These are phyloP conservation scores for Dryoscopus gambensis DNA, from an alignment of 2,113 vertebrate genomes.

Conservation along the genomic window DNA sequence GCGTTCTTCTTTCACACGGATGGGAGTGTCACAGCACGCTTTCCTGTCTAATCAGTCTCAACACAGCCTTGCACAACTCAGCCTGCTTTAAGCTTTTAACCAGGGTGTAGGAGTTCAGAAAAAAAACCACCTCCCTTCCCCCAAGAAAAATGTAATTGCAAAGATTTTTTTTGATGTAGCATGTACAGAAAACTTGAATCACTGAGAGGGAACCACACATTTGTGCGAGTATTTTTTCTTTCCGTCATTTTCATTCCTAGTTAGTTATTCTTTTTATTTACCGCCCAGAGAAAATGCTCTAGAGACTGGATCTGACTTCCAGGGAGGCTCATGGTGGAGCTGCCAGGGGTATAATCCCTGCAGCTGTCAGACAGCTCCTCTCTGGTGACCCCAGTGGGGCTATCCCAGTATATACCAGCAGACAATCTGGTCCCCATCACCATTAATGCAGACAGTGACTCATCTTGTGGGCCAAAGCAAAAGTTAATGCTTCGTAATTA, in stretches of 20 bases:
- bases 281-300: neutral
- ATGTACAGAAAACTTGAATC: slow-evolving; percentile 1
- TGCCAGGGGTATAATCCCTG: neutral
- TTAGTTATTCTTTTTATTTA: slow-evolving; percentile 8
- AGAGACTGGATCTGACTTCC: neutral
- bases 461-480: neutral
- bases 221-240: neutral
- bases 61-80: slow-evolving; percentile 35
- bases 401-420: neutral
- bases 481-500: neutral
- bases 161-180: slow-evolving; percentile 40
- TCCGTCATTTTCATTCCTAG: slow-evolving; percentile 38
- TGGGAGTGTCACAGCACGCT: neutral
- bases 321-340: neutral
- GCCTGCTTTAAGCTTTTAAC: slow-evolving; percentile 38
- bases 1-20: neutral
- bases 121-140: slow-evolving; percentile 9
- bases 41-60: slow-evolving; percentile 37
- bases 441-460: neutral
- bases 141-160: slow-evolving; percentile 46
- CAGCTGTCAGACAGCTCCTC: neutral
- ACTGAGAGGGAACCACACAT: neutral
- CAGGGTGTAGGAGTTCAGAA: slow-evolving; percentile 58
- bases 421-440: neutral
- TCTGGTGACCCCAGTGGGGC: neutral